Evolutionary conservation across 2,797 vertebrate species (phyloP), one percentile per base, ranked within the genome.

Genomic region (Sebastes trivittatus): DNA sequence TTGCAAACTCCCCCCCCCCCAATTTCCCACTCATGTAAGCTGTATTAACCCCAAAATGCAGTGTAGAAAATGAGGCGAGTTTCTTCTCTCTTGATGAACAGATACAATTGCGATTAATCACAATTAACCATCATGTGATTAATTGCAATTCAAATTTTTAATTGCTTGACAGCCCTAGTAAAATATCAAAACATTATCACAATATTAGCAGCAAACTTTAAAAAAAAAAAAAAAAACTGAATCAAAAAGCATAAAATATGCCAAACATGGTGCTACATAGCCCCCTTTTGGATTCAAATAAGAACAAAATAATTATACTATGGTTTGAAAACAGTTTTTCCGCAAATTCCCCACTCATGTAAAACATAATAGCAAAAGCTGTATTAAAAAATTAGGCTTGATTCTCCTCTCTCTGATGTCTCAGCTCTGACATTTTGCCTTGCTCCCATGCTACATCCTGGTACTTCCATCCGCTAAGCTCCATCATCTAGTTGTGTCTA

Each of bases 401-500:
- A 16, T 4, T 11, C 55, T 75, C 32, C 0, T 34, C 32, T 34
- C 36, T 87, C 6, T 80, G 82, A 83, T 89, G 54, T 27, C 61
- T 52, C 67, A 11, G 84, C 83, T 74, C 78, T 90, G 90, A 91
- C 89, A 91, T 92, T 34, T 89, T 84, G 78, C 90, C 79, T 87
- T 34, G 76, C 67, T 75, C 62, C 71, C 77, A 60, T 83, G 80
- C 79, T 90, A 90, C 93, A 93, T 94, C 93, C 93, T 92, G 91
- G 91, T 90, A 75, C 88, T 90, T 91, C 83, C 90, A 89, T 88
- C 90, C 86, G 88, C 87, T 69, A 42, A 83, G 87, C 86, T 92
- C 87, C 81, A 87, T 87, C 89, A 87, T 91, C 89, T 86, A 79
- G 32, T 34, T 34, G 32, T 34, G 32, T 34, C 32, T 34, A 34